Percentiles rank a stretch among this genome's conserved stretches.
Conservation (phyloP, 2,888 invertebrate species). For the Dynastes maya region DNA sequence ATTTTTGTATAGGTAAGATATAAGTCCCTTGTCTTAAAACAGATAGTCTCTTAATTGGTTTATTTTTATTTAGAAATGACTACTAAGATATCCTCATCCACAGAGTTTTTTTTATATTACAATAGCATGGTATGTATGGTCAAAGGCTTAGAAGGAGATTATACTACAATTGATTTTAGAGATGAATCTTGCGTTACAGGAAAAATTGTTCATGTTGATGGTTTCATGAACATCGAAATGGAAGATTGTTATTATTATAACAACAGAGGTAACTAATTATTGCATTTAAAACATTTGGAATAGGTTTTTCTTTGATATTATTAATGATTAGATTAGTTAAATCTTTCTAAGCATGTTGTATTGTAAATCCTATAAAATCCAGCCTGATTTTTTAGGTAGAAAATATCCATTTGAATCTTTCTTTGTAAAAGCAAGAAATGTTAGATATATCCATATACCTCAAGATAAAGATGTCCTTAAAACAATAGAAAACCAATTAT, state of each 20-base stretch:
- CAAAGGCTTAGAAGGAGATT: slow-evolving; percentile 75
- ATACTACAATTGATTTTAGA: slow-evolving; percentile 78
- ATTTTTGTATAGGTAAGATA: neutral
- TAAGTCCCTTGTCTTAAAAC: too few relatives aligned
- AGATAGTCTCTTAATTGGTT: neutral
- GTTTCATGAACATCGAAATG: slow-evolving; percentile 80
- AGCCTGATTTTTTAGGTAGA: slow-evolving; percentile 62
- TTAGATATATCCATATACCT: slow-evolving; percentile 81
- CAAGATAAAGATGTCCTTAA: slow-evolving; percentile 53
- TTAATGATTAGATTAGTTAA: too few relatives aligned
- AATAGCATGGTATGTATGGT: slow-evolving; percentile 70
- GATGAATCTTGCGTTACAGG: slow-evolving; percentile 80
- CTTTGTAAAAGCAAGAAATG: slow-evolving; percentile 77
- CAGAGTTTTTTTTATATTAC: slow-evolving; percentile 51
- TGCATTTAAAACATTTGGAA: too few relatives aligned
- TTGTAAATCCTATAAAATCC: too few relatives aligned
- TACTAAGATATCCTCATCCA: slow-evolving; percentile 8
- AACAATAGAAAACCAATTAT: slow-evolving; percentile 8
- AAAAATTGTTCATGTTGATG: slow-evolving; percentile 76
- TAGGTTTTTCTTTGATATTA: too few relatives aligned
- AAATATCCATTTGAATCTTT: slow-evolving; percentile 76
- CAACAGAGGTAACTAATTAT: slow-evolving; percentile 70
- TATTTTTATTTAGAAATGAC: slow-evolving; percentile 1
- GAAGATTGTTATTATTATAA: slow-evolving; percentile 77
- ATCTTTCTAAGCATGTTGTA: too few relatives aligned